Base-by-base conservation (phyloP, 2,888 invertebrate species). In the Cephus sareptanus region DNA sequence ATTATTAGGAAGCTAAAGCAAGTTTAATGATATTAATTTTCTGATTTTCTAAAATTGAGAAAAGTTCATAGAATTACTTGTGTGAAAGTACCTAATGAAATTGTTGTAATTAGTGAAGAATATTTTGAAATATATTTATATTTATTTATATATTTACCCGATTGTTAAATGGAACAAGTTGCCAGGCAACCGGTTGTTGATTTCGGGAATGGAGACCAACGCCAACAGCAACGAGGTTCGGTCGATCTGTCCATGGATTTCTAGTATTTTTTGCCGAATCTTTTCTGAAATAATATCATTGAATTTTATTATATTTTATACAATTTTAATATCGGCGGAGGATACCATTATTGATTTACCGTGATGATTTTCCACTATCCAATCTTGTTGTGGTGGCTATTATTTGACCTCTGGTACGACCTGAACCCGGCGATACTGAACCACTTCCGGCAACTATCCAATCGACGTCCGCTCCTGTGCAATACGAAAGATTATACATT, bases 371-470 rank as follows among this genome's bases (percentile, higher is more conserved):
- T 31, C 86, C 85, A 15, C 84, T 84, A 31, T 85, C 87, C 34
- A 85, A 77, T 75, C 81, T 85, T 4, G 84, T 80, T 9, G 86
- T 82, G 70, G 85, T 85, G 1, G 89, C 85, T 76, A 90, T 90
- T 74, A 90, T 84, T 81, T 90, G 89, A 11, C 89, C 87, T 79
- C 88, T 86, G 31, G 86, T 87, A 23, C 90, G 87, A 34, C 90
- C 89, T 13, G 94, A 93, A 73, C 93, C 93, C 0, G 94, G 93
- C 3, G 94, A 94, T 34, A 94, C 92, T 0, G 94, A 94, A 11
- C 93, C 94, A 83, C 93, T 93, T 70, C 94, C 95, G 68, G 94
- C 93, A 79, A 95, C 92, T 77, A 97, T 94, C 96, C 96, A 97
- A 77, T 96, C 96, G 68, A 96, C 93, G 89, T 97, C 97, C 12